phyloP scores from a whole-genome alignment of 2,888 invertebrate genomes.

The Athalia rosae region DNA sequence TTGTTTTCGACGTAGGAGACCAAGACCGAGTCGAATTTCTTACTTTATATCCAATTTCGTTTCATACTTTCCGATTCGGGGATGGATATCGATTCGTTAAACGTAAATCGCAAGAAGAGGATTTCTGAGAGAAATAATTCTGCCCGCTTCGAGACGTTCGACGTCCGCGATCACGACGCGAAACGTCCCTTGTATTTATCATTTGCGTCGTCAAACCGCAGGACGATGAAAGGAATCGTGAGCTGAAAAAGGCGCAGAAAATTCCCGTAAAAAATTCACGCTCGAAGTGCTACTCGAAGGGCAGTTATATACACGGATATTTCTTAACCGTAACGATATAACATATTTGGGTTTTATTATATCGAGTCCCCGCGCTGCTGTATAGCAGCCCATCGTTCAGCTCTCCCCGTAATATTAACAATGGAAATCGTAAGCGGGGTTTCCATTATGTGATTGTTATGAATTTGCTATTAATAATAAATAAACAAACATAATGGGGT shows the following conservation, averaged over 20 bases:
- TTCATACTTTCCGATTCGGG: too few species aligned
- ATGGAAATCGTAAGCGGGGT: slow-evolving; percentile 51
- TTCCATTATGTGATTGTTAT: slow-evolving; percentile 71
- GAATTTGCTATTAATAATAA: slow-evolving; percentile 73
- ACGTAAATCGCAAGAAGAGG: too few species aligned
- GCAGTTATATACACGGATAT: too few species aligned
- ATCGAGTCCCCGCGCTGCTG: slow-evolving; percentile 29
- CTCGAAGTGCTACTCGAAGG: slow-evolving; percentile 48
- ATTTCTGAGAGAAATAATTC: too few species aligned
- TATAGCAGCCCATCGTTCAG: slow-evolving; percentile 31
- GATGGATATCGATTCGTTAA: too few species aligned
- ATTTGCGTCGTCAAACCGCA: neutral
- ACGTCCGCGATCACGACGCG: too few species aligned
- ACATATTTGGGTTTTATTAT: slow-evolving; percentile 54
- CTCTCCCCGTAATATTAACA: slow-evolving; percentile 51
- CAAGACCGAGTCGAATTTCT: too few species aligned
- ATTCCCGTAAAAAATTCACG: slow-evolving; percentile 60
- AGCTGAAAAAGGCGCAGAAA: slow-evolving; percentile 63
- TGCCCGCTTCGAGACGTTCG: too few species aligned
- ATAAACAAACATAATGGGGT: slow-evolving; percentile 71
- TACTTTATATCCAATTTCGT: too few species aligned
- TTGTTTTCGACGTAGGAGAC: too few species aligned
- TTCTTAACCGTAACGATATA: slow-evolving; percentile 64
- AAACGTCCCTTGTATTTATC: neutral
- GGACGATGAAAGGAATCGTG: slow-evolving; percentile 1